Evolutionary conservation across 2,888 invertebrate species (phyloP).

Genomic region (Drosophila antonietae): DNA sequence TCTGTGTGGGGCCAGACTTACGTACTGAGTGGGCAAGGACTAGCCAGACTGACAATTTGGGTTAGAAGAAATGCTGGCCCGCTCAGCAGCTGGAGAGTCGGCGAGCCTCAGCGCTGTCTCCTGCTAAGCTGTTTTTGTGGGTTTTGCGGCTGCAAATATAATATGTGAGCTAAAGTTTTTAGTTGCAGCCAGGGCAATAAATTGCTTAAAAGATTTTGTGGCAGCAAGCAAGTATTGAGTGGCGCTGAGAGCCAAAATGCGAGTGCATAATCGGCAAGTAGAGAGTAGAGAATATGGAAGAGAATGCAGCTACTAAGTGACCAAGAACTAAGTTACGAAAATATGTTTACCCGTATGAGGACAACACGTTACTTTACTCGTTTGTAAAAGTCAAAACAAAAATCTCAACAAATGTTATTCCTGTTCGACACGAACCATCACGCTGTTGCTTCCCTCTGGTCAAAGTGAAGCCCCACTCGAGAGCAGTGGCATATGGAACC

Average conservation of each 20-base stretch:
- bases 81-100: constrained; percentile 19
- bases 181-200: constrained; percentile 52
- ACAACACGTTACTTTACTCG: not conserved
- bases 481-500: constrained; percentile 10
- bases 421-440: not conserved
- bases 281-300: not conserved
- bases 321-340: not conserved
- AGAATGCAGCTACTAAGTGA: not conserved
- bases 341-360: not conserved
- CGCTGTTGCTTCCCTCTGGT: not conserved
- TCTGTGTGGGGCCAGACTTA: constrained; percentile 61
- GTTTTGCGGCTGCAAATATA: constrained; percentile 65
- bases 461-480: not conserved
- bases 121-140: constrained; percentile 71
- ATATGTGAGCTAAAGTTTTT: constrained; percentile 68
- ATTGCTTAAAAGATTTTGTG: constrained; percentile 52
- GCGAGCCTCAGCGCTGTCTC: constrained; percentile 35
- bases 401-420: not conserved
- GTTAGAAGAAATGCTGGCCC: constrained; percentile 46
- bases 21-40: constrained; percentile 50
- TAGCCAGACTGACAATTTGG: constrained; percentile 70
- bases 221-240: constrained; percentile 16
- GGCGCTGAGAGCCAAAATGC: constrained; percentile 18
- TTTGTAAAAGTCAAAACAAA: not conserved
- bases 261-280: constrained; percentile 22